Evolutionary conservation across 1,140 invertebrate species (phyloP), one percentile per base, ranked within the genome.

Genomic region (Heliothis virescens): DNA sequence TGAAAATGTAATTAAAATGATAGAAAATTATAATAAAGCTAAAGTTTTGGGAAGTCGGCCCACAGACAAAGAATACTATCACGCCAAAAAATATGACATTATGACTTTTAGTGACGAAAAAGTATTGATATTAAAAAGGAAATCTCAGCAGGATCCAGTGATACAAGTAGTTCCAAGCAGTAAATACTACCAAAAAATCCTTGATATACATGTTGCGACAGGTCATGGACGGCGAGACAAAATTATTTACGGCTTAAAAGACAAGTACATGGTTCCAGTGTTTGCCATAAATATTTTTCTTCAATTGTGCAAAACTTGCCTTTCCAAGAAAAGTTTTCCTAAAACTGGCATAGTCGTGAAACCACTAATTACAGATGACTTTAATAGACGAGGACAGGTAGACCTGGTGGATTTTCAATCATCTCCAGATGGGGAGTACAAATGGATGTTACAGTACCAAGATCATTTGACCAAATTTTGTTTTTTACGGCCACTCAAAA

Each of bases 391-490:
- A 48, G 75, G 79, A 74, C 72, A 73, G 29, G 50, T 57, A 1
- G 50, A 71, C 53, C 41, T 21, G 10, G 0, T 59, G 12, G 80
- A 82, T 18, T 79, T 82, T 16, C 80, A 82, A 69, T 59, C 75
- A 15, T 67, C 69, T 18, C 80, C 80, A 60, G 80, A 82, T 75
- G 13, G 21, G 15, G 80, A 79, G 21, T 82, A 74, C 18, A 82
- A 82, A 67, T 82, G 80, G 80, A 2, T 82, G 16, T n/a, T 81
- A 15, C 83, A 93, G 15, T 95, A 95, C 60, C 93, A 95, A 87
- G 91, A 95, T 79, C 89, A 95, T 83, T 83, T 89, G 15, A 95
- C 92, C n/a, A 95, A 95, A 86, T 95, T 94, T 87, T 81, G 88
- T 71, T 77, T 89, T 79, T 81, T 95, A 12, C 83, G 89, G 41